Conservation (phyloP, 2,797 vertebrate genomes). For the Spheniscus humboldti region DNA sequence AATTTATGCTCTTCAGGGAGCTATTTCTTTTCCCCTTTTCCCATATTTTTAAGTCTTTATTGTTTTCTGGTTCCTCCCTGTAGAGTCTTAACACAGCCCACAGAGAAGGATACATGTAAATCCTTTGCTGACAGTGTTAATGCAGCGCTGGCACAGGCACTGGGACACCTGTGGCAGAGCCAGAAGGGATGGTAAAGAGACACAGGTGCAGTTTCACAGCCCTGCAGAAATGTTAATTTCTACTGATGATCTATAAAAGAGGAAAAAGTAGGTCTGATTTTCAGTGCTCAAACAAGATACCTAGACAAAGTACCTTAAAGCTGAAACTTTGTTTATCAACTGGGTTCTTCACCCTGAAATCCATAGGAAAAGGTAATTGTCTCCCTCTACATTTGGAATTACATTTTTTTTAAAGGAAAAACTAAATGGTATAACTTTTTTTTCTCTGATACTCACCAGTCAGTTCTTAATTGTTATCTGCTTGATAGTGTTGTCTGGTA, state of each 20-base stretch:
- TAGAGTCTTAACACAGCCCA: background rate
- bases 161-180: background rate
- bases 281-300: background rate
- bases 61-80: background rate
- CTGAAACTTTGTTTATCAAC: background rate
- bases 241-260: background rate
- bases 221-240: background rate
- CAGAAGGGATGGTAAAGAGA: background rate
- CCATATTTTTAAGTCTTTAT: background rate
- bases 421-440: background rate
- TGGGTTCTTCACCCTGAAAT: background rate
- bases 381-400: background rate
- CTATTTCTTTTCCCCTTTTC: background rate
- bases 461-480: background rate
- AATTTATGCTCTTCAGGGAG: background rate
- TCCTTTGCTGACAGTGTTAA: background rate
- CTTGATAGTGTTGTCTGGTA: background rate
- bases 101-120: background rate
- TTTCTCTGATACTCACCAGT: background rate
- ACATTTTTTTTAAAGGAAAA: background rate
- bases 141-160: background rate
- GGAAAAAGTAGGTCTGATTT: background rate
- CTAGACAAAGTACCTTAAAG: background rate
- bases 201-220: background rate
- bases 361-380: background rate